Evolutionary conservation across 2,113 vertebrate species (phyloP).

Genomic region (Pomatostomus ruficeps): DNA sequence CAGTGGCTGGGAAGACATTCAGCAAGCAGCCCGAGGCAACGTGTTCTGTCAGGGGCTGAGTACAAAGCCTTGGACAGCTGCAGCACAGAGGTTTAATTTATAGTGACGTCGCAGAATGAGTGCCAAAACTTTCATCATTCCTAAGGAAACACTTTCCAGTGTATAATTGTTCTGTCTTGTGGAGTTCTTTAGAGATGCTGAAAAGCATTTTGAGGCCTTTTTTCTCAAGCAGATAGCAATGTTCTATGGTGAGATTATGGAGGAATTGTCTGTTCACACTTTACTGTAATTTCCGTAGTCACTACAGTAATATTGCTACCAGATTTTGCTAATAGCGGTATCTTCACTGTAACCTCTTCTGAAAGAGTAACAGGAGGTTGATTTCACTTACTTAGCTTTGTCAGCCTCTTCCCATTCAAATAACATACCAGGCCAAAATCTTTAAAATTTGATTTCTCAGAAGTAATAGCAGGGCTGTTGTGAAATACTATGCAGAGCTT

Average conservation of each 20-base stretch:
- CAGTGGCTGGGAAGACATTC: background rate
- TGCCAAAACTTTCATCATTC: conserved; percentile 22
- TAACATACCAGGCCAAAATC: background rate
- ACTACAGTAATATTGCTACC: background rate
- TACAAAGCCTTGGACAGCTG: conserved; percentile 49
- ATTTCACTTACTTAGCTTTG: background rate
- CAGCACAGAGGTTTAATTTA: conserved; percentile 31
- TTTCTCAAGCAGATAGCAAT: background rate
- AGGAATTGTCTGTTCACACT: background rate
- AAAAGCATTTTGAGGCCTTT: background rate
- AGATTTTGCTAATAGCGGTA: background rate
- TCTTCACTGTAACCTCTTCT: background rate
- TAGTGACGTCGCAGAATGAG: background rate
- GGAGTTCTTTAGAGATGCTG: background rate
- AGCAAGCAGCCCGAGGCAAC: background rate
- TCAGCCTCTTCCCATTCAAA: background rate
- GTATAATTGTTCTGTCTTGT: background rate
- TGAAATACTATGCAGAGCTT: background rate
- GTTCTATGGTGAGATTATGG: background rate
- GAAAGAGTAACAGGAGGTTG: background rate
- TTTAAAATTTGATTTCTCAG: background rate
- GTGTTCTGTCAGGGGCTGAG: background rate
- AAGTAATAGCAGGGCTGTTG: background rate
- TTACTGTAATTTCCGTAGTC: background rate
- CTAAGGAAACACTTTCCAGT: conserved; percentile 1